Percentiles rank a stretch among this genome's conserved stretches.
Evolutionary conservation across 1,140 invertebrate species (phyloP).

Genomic region (Stegodyphus mimosarum): DNA sequence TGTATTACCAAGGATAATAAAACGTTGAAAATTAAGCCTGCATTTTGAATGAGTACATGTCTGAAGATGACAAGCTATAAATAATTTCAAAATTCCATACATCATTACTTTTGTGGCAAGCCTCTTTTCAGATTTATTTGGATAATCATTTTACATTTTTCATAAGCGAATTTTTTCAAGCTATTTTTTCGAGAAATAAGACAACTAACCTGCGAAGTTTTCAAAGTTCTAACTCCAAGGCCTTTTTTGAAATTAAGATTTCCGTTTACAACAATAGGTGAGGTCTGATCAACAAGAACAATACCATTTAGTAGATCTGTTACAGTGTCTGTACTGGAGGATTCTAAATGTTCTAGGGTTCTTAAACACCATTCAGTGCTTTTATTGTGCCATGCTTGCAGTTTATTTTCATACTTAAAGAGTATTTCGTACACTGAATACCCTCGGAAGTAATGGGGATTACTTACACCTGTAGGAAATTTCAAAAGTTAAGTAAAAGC

Average conservation of each 20-base stretch:
- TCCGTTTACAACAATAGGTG: slow-evolving; percentile 39
- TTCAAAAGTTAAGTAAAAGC: not conserved
- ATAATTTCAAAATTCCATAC: no score
- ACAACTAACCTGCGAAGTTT: slow-evolving; percentile 32
- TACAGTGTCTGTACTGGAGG: not conserved
- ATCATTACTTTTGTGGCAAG: no score
- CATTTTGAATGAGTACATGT: no score
- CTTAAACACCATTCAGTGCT: slow-evolving; percentile 51
- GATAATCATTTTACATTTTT: no score
- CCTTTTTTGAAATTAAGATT: slow-evolving; percentile 30
- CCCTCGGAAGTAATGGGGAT: not conserved
- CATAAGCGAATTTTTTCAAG: no score
- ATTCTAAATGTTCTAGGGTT: slow-evolving; percentile 2
- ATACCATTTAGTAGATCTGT: slow-evolving; percentile 19
- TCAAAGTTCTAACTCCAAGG: slow-evolving; percentile 2
- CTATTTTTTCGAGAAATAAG: not conserved
- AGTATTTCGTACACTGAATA: slow-evolving; percentile 38
- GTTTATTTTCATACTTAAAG: slow-evolving; percentile 44
- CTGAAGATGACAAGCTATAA: no score
- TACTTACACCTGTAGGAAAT: slow-evolving; percentile 31
- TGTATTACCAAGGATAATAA: no score
- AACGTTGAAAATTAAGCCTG: no score
- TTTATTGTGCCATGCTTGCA: slow-evolving; percentile 26
- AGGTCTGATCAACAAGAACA: slow-evolving; percentile 32
- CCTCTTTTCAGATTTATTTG: no score